Percentiles rank a stretch among this genome's conserved stretches.
phyloP scores from a whole-genome alignment of 2,113 vertebrate species.

The Zosterops japonicus region DNA sequence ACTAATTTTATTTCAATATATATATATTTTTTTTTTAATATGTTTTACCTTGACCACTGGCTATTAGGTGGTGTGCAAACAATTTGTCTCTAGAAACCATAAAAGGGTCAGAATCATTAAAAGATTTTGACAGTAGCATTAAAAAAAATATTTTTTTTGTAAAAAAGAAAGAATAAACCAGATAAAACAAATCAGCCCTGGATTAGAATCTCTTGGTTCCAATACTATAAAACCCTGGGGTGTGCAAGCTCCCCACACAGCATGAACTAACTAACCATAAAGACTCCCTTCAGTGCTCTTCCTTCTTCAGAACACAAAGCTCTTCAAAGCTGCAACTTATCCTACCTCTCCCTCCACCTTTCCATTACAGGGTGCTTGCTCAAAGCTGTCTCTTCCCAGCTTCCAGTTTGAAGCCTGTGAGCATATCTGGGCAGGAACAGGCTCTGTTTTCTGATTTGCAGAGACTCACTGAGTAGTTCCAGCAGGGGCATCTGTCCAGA shows the following conservation, averaged over 20 bases:
- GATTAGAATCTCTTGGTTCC: not conserved
- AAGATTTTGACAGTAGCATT: not conserved
- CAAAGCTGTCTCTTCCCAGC: not conserved
- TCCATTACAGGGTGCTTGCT: not conserved
- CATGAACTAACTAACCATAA: rapidly evolving
- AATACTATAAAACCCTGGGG: not conserved
- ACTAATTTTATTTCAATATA: not conserved
- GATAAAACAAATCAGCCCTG: not conserved
- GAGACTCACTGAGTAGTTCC: not conserved
- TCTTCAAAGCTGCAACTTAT: not conserved
- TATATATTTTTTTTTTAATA: no score
- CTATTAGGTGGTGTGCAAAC: not conserved
- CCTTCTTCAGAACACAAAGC: not conserved
- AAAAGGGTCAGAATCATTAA: not conserved
- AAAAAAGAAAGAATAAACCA: not conserved
- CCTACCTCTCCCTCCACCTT: not conserved
- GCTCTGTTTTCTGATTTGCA: not conserved
- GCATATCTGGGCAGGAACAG: not conserved
- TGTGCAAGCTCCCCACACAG: not conserved
- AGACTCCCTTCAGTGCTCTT: not conserved
- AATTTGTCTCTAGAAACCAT: not conserved
- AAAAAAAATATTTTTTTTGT: not conserved
- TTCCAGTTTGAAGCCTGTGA: not conserved
- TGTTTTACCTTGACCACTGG: not conserved
- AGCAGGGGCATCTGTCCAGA: not conserved